These are phyloP conservation scores for Lacanobia oleracea DNA, from an alignment of 2,888 invertebrate genomes.

Conservation along the genomic window DNA sequence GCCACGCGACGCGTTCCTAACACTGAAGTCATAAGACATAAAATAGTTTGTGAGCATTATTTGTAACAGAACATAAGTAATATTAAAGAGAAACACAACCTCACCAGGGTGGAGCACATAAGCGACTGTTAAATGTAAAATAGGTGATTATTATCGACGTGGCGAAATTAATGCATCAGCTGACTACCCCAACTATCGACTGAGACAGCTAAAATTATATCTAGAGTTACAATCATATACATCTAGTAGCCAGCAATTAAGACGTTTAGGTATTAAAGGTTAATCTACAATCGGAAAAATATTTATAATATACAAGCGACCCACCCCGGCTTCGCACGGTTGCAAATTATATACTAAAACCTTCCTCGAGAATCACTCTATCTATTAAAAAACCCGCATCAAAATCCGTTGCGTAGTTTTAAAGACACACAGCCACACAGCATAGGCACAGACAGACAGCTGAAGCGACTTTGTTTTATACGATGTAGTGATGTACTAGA, in stretches of 20 bases:
- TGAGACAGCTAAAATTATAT: slow-evolving; percentile 7
- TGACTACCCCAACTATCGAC: slow-evolving; percentile 7
- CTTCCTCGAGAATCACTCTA: too few species aligned
- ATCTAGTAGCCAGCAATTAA: slow-evolving; percentile 6
- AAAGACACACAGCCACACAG: too few species aligned
- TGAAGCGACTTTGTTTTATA: too few species aligned
- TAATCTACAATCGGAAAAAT: background rate
- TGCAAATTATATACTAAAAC: too few species aligned
- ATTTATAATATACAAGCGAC: slow-evolving; percentile 5
- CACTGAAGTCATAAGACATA: slow-evolving; percentile 56
- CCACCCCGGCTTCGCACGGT: too few species aligned
- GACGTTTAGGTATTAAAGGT: background rate
- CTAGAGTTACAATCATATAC: background rate
- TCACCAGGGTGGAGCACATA: slow-evolving; percentile 56
- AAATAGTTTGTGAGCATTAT: slow-evolving; percentile 52
- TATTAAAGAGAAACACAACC: slow-evolving; percentile 64
- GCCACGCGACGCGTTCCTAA: slow-evolving; percentile 55
- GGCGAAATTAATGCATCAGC: slow-evolving; percentile 34
- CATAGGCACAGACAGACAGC: too few species aligned
- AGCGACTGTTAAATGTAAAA: slow-evolving; percentile 57
- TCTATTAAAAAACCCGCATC: too few species aligned
- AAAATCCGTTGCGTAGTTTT: too few species aligned
- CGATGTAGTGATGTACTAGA: background rate
- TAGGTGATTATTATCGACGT: slow-evolving; percentile 44
- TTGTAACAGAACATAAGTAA: slow-evolving; percentile 47